Percentiles rank a stretch among this genome's conserved stretches.
Conservation (phyloP, 2,113 vertebrate species). For the Columba livia region DNA sequence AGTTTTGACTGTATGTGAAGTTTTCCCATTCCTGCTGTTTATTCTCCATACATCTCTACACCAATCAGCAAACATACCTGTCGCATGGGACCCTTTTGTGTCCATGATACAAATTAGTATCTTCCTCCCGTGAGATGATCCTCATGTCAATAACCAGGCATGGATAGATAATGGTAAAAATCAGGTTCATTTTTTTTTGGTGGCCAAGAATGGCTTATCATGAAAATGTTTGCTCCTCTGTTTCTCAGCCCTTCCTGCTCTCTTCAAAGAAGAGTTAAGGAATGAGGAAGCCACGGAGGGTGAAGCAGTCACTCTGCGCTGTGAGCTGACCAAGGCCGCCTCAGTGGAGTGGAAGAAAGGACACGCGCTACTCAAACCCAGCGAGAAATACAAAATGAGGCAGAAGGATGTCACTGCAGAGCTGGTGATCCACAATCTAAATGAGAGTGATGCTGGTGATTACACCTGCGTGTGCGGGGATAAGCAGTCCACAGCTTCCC, state of each 20-base stretch:
- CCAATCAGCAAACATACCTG: not conserved
- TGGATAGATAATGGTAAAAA: not conserved
- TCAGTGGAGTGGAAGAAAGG: constrained; percentile 76
- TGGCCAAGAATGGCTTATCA: not conserved
- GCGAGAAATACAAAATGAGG: constrained; percentile 67
- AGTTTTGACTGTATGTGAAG: not conserved
- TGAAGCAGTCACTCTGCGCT: constrained; percentile 66
- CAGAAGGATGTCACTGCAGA: constrained; percentile 71
- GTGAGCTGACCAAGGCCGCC: constrained; percentile 79
- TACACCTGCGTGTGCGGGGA: constrained; percentile 76
- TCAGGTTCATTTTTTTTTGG: not conserved
- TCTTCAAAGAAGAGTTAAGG: constrained; percentile 79
- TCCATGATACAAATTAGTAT: not conserved
- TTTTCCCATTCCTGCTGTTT: not conserved
- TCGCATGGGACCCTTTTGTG: not conserved
- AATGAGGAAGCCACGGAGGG: constrained; percentile 57
- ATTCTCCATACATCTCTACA: not conserved
- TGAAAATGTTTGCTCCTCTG: not conserved
- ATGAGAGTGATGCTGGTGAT: constrained; percentile 69
- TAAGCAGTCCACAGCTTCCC: constrained; percentile 64
- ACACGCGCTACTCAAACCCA: constrained; percentile 37
- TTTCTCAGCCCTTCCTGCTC: constrained; percentile 61
- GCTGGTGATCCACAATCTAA: constrained; percentile 69
- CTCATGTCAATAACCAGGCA: not conserved
- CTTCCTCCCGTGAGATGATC: not conserved